These are phyloP conservation scores for Cephalopachus bancanus DNA, from an alignment of 2,797 vertebrate genomes.

Conservation along the genomic window DNA sequence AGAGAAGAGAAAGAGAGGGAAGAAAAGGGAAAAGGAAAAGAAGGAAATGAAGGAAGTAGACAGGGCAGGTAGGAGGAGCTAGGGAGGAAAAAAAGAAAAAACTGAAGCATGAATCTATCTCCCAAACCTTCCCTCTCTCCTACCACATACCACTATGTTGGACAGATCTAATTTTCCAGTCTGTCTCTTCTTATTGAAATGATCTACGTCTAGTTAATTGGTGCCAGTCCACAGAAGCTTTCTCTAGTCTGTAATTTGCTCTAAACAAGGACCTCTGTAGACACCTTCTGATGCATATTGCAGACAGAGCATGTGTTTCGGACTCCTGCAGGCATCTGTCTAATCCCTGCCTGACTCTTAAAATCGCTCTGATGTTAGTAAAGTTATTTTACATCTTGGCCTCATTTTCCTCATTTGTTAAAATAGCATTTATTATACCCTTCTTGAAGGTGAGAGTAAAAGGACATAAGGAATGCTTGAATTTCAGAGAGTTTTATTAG, in stretches of 20 bases:
- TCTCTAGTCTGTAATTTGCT: not conserved
- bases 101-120: not conserved
- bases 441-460: conserved; percentile 34
- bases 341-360: conserved; percentile 16
- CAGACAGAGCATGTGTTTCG: not conserved
- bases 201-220: no score
- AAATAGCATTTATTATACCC: conserved; percentile 50
- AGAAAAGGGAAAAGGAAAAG: not conserved
- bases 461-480: not conserved
- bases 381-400: conserved; percentile 51
- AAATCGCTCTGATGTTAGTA: conserved; percentile 29
- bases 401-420: conserved; percentile 60
- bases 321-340: conserved; percentile 41
- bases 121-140: not conserved
- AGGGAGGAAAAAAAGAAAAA: not conserved
- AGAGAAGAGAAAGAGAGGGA: no score
- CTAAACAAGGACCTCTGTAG: conserved; percentile 20
- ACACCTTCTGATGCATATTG: not conserved
- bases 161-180: not conserved
- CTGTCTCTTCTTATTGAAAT: not conserved
- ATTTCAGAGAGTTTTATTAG: not conserved
- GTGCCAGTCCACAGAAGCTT: not conserved
- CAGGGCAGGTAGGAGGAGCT: not conserved
- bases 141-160: rapidly evolving
- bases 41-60: not conserved